Evolutionary conservation across 2,797 vertebrate genomes (phyloP).

Genomic region (Zenarchopterus dispar): DNA sequence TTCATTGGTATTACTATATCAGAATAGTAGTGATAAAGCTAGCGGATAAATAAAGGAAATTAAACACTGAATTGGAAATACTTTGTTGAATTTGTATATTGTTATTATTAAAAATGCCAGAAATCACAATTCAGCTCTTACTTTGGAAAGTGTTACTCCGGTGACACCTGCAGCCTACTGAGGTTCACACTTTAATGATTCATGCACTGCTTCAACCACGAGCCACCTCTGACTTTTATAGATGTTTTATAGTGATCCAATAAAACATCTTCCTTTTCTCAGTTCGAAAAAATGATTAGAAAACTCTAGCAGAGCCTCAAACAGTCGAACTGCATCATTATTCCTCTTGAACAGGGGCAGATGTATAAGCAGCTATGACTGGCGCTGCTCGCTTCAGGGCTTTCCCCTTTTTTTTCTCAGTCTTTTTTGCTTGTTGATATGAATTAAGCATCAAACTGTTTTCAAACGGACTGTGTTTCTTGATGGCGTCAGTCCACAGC

Average conservation of each 20-base stretch:
- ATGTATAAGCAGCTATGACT: constrained; percentile 15
- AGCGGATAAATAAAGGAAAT: too few species aligned
- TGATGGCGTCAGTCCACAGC: constrained; percentile 23
- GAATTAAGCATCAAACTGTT: constrained; percentile 32
- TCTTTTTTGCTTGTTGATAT: constrained; percentile 30
- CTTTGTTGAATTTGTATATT: too few species aligned
- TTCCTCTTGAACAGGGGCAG: constrained; percentile 31
- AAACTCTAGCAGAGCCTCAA: constrained; percentile 39
- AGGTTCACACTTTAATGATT: too few species aligned
- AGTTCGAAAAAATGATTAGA: constrained; percentile 55
- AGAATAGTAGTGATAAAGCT: too few species aligned
- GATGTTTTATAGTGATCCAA: constrained; percentile 49
- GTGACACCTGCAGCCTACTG: too few species aligned
- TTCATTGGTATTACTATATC: too few species aligned
- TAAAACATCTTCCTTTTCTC: constrained; percentile 45
- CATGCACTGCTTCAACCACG: too few species aligned
- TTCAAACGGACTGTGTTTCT: constrained; percentile 20
- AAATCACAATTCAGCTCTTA: too few species aligned
- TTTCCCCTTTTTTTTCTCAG: background rate
- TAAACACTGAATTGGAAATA: too few species aligned
- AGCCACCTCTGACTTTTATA: constrained; percentile 34
- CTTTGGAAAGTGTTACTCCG: too few species aligned
- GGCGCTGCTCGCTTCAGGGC: constrained; percentile 14
- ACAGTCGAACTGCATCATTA: constrained; percentile 41
- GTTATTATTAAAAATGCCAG: too few species aligned